Percentiles rank a stretch among this genome's conserved stretches.
phyloP scores from a whole-genome alignment of 2,797 vertebrate species.

The Protosalanx chinensis region DNA sequence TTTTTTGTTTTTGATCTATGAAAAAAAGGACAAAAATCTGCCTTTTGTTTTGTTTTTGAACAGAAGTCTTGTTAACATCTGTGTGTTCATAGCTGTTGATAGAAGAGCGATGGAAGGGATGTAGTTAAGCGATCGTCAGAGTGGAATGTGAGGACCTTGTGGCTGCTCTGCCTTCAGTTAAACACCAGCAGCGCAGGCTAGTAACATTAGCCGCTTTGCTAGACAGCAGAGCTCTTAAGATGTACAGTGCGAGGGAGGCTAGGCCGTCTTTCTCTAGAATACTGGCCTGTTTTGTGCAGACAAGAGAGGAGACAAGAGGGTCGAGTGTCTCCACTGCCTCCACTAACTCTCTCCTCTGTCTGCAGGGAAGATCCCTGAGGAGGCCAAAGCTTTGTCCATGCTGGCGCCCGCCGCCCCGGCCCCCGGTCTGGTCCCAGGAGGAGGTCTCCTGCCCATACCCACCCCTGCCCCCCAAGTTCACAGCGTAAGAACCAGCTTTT shows the following conservation, averaged over 20 bases:
- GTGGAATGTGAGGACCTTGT: no score
- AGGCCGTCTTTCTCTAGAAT: slow-evolving; percentile 77
- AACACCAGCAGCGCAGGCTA: slow-evolving; percentile 25
- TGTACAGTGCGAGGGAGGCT: slow-evolving; percentile 56
- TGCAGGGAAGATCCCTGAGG: slow-evolving; percentile 98
- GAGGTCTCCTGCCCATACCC: slow-evolving; percentile 92
- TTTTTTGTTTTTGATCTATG: slow-evolving; percentile 57
- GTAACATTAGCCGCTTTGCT: slow-evolving; percentile 28
- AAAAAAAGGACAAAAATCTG: slow-evolving; percentile 51
- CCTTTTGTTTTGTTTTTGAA: slow-evolving; percentile 42
- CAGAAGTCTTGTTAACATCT: slow-evolving; percentile 34
- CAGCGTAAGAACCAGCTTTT: slow-evolving; percentile 74
- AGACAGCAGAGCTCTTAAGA: slow-evolving; percentile 56
- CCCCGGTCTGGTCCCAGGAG: slow-evolving; percentile 88
- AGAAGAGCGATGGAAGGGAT: slow-evolving; percentile 41
- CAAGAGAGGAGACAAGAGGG: slow-evolving; percentile 75
- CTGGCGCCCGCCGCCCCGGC: slow-evolving; percentile 87
- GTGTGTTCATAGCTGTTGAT: slow-evolving; percentile 37
- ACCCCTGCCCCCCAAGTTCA: slow-evolving; percentile 79
- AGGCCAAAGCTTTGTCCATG: slow-evolving; percentile 94
- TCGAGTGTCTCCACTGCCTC: slow-evolving; percentile 63
- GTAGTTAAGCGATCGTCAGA: slow-evolving; percentile 26
- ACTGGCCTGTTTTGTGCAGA: slow-evolving; percentile 84
- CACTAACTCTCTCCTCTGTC: slow-evolving; percentile 61
- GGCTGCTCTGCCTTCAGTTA: slow-evolving; percentile 50